phyloP scores from a whole-genome alignment of 1,140 invertebrate species.

The Dendroctonus valens region DNA sequence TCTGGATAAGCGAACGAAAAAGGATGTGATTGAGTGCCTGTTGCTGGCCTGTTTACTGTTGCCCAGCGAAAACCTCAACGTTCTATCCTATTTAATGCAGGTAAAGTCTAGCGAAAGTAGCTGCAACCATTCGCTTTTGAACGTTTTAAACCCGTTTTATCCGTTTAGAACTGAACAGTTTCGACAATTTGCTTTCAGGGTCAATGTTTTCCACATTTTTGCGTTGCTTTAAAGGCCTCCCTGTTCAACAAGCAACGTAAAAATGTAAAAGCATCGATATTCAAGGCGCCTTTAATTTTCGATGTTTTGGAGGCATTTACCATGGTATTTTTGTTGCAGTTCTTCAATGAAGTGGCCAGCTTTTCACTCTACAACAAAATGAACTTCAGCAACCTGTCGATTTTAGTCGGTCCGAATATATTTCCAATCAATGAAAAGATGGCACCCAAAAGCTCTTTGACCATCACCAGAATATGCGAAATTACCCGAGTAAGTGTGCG shows the following conservation, averaged over 20 bases:
- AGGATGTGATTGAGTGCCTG: conserved; percentile 56
- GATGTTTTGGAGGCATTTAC: neutral
- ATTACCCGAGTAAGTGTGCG: conserved; percentile 42
- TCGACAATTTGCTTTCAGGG: no score
- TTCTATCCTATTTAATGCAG: conserved; percentile 68
- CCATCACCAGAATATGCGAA: conserved; percentile 46
- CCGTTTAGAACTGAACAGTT: no score
- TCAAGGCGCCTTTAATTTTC: neutral
- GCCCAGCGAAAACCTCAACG: conserved; percentile 63
- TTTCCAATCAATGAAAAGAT: conserved; percentile 67
- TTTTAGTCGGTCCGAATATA: conserved; percentile 78
- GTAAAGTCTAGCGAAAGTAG: conserved; percentile 33
- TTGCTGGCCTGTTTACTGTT: conserved; percentile 64
- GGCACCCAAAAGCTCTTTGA: conserved; percentile 39
- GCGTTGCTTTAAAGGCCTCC: no score
- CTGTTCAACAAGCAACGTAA: no score
- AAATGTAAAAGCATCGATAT: no score
- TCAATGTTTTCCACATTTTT: no score
- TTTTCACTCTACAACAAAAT: conserved; percentile 74
- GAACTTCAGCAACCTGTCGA: conserved; percentile 75
- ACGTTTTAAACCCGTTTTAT: no score
- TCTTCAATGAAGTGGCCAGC: conserved; percentile 61
- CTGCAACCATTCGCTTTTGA: neutral
- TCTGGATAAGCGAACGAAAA: conserved; percentile 44
- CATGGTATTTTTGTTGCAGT: conserved; percentile 44